Conservation (phyloP, 1,140 invertebrate species). For the Aphelinus atriplicis region DNA sequence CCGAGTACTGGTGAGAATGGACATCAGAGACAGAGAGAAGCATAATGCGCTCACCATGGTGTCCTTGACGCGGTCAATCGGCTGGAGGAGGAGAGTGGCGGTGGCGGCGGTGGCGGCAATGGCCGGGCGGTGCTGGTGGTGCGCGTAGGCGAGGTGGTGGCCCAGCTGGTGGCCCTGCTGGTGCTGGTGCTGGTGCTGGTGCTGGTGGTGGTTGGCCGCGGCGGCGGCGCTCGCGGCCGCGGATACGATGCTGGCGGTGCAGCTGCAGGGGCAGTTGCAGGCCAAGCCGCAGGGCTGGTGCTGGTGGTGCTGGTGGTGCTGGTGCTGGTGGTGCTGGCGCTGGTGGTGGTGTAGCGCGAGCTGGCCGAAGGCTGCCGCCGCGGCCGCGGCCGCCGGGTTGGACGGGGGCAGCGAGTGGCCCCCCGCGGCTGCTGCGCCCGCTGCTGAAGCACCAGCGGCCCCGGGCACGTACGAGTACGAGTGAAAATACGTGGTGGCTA, state of each 20-base stretch:
- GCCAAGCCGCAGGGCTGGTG: slow-evolving; percentile 60
- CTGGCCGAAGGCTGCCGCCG: slow-evolving; percentile 49
- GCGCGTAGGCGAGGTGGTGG: slow-evolving; percentile 5
- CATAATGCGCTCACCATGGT: slow-evolving; percentile 61
- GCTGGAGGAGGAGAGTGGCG: slow-evolving; percentile 61
- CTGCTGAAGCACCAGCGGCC: slow-evolving; percentile 60
- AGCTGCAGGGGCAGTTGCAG: slow-evolving; percentile 60
- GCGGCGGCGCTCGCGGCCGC: slow-evolving; percentile 48
- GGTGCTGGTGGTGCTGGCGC: slow-evolving; percentile 32
- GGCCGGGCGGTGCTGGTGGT: slow-evolving; percentile 33
- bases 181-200: slow-evolving; percentile 46
- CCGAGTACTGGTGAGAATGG: too few species aligned
- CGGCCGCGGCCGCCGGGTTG: slow-evolving; percentile 20
- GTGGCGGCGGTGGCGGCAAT: slow-evolving; percentile 49
- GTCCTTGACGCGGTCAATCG: slow-evolving; percentile 64
- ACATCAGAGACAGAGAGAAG: neutral
- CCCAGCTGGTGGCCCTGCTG: neutral
- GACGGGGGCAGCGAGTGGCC: slow-evolving; percentile 48
- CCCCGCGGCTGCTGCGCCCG: slow-evolving; percentile 50
- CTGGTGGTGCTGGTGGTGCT: slow-evolving; percentile 44
- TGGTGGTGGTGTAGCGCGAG: slow-evolving; percentile 31
- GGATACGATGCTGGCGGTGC: slow-evolving; percentile 56
- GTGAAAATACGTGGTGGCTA: slow-evolving; percentile 67
- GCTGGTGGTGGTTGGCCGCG: slow-evolving; percentile 53
- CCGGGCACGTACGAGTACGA: slow-evolving; percentile 64